Evolutionary conservation across 2,113 vertebrate genomes (phyloP).

Genomic region (Chauna torquata): DNA sequence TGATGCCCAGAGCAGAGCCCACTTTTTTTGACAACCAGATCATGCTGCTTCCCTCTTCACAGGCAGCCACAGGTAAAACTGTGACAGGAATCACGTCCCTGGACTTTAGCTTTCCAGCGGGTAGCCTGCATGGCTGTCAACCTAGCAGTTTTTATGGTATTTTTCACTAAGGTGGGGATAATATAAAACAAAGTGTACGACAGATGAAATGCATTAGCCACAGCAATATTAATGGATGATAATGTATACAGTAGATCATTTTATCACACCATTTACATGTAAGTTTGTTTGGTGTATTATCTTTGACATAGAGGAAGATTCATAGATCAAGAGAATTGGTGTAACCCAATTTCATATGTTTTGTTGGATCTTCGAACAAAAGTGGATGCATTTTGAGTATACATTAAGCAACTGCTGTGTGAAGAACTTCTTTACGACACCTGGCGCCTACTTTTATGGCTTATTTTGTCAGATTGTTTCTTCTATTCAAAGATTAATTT

Average conservation of each 20-base stretch:
- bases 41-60: background rate
- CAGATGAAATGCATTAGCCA: slow-evolving; percentile 68
- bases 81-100: background rate
- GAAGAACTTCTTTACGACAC: slow-evolving; percentile 63
- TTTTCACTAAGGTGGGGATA: slow-evolving; percentile 52
- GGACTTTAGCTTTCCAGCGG: slow-evolving; percentile 6
- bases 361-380: slow-evolving; percentile 73
- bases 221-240: slow-evolving; percentile 72
- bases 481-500: slow-evolving; percentile 70
- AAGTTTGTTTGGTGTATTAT: slow-evolving; percentile 72
- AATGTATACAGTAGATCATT: slow-evolving; percentile 71
- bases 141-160: background rate
- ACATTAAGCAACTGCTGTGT: slow-evolving; percentile 65
- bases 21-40: background rate
- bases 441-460: slow-evolving; percentile 63
- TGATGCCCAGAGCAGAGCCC: background rate
- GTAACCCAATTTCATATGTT: slow-evolving; percentile 76
- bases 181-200: slow-evolving; percentile 47
- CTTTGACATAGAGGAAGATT: slow-evolving; percentile 69
- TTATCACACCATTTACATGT: slow-evolving; percentile 72
- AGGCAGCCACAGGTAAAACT: background rate
- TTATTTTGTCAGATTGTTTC: slow-evolving; percentile 69
- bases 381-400: slow-evolving; percentile 68
- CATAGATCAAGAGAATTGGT: slow-evolving; percentile 74
- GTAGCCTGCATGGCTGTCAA: background rate